Evolutionary conservation across 1,140 invertebrate species (phyloP).

Genomic region (Geopemphigus sp.): DNA sequence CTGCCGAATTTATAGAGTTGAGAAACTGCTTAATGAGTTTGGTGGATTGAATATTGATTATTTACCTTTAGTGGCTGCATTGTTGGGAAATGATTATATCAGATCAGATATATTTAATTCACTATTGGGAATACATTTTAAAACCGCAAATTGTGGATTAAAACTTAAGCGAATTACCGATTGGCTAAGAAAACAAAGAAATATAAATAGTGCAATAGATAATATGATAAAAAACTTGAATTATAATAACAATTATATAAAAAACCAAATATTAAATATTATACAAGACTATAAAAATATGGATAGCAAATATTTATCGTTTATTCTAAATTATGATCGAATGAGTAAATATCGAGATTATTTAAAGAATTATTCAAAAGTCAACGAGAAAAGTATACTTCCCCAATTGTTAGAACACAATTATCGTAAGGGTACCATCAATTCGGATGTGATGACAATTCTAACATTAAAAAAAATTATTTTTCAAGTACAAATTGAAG

Average conservation of each 20-base stretch:
- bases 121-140: constrained; percentile 64
- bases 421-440: constrained; percentile 62
- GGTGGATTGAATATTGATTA: constrained; percentile 56
- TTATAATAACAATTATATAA: not conserved
- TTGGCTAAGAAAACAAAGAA: constrained; percentile 71
- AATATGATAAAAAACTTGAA: constrained; percentile 55
- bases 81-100: constrained; percentile 87
- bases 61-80: constrained; percentile 70
- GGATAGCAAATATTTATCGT: constrained; percentile 45
- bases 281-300: constrained; percentile 51
- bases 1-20: constrained; percentile 71
- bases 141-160: constrained; percentile 61
- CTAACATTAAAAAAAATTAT: constrained; percentile 65
- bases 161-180: constrained; percentile 67
- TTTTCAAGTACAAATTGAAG: constrained; percentile 71
- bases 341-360: constrained; percentile 49
- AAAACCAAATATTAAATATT: constrained; percentile 47
- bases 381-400: constrained; percentile 54
- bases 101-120: constrained; percentile 68
- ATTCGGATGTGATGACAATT: constrained; percentile 67
- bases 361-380: constrained; percentile 51
- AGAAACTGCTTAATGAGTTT: constrained; percentile 67
- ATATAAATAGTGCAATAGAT: constrained; percentile 65
- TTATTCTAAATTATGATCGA: constrained; percentile 43
- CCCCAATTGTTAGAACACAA: constrained; percentile 68